These are phyloP conservation scores for Acanthosepion pharaonis DNA, from an alignment of 2,888 invertebrate genomes.

Conservation along the genomic window DNA sequence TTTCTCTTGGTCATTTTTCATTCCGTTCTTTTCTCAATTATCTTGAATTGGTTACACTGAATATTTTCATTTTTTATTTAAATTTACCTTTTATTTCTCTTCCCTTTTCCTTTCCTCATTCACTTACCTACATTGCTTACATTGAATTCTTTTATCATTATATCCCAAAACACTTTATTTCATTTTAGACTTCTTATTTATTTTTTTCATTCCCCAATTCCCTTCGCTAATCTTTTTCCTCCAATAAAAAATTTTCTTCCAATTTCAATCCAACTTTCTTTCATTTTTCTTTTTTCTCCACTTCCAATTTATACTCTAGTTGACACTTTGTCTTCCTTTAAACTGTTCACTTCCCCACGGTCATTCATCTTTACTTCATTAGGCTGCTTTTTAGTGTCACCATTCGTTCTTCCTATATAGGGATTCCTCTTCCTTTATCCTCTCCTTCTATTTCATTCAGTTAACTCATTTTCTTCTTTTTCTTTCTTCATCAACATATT, in stretches of 20 bases:
- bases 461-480: not conserved
- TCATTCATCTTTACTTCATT: not conserved
- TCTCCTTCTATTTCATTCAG: not conserved
- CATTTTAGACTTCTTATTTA: not conserved
- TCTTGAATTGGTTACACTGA: constrained; percentile 4
- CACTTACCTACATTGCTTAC: constrained; percentile 4
- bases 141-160: constrained; percentile 9
- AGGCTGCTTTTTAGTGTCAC: constrained; percentile 6
- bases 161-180: constrained; percentile 4
- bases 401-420: not conserved
- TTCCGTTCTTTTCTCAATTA: not conserved
- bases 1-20: constrained; percentile 23
- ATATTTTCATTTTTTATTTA: not conserved
- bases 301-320: not conserved
- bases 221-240: not conserved
- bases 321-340: constrained; percentile 6
- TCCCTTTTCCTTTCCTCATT: not conserved
- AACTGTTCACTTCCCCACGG: constrained; percentile 9
- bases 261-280: not conserved
- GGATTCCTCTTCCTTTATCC: not conserved
- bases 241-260: not conserved
- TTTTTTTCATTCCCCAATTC: not conserved
- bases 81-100: not conserved
- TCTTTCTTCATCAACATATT: too few species aligned
- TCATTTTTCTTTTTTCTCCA: not conserved